These are phyloP conservation scores for Neoascia interrupta DNA, from an alignment of 2,888 invertebrate genomes.

Conservation along the genomic window DNA sequence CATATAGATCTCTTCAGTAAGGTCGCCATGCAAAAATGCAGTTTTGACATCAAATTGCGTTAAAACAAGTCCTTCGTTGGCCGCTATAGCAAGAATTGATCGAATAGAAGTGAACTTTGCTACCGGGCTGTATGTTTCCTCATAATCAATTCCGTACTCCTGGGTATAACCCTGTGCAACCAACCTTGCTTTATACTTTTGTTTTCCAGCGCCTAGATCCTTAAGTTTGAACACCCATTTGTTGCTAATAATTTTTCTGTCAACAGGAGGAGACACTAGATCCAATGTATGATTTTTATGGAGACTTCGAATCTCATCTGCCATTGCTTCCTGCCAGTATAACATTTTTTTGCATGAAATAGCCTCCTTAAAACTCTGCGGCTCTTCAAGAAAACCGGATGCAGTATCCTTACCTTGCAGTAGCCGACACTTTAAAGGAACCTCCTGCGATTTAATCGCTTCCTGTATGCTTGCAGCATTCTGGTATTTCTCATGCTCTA, in stretches of 20 bases:
- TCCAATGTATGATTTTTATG: not conserved
- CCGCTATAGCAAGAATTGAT: constrained; percentile 3
- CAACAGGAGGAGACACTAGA: not conserved
- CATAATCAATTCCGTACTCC: constrained; percentile 70
- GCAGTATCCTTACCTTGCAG: no score
- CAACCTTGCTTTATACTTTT: not conserved
- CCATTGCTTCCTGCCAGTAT: not conserved
- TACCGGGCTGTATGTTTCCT: constrained; percentile 73
- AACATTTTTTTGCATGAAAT: no score
- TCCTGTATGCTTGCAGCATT: no score
- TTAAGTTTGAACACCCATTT: not conserved
- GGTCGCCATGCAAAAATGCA: no score
- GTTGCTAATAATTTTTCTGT: not conserved
- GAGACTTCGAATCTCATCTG: not conserved
- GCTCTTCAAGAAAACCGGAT: no score
- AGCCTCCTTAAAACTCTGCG: no score
- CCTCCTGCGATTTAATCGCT: no score
- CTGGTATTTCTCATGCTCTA: no score
- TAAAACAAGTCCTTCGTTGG: not conserved
- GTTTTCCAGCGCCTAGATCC: not conserved
- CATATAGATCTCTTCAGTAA: constrained; percentile 6
- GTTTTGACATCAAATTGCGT: no score
- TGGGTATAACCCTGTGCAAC: not conserved
- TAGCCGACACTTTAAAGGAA: no score
- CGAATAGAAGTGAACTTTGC: constrained; percentile 68